Conservation (phyloP, 2,113 vertebrate genomes). For the Ictidomys tridecemlineatus region DNA sequence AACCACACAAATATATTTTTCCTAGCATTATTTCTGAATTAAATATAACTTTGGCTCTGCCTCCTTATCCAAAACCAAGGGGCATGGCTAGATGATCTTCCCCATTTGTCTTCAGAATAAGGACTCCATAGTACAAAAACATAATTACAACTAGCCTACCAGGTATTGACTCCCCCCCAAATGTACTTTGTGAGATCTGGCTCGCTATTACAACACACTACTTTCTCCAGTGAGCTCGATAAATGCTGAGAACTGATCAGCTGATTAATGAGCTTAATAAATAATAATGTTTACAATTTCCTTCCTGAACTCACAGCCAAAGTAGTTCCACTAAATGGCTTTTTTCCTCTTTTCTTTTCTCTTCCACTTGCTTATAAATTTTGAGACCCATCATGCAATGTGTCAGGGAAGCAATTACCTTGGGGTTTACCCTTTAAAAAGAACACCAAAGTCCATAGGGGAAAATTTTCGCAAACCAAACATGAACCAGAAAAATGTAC, state of each 20-base stretch:
- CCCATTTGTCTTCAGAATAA: background rate
- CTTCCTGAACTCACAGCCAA: constrained; percentile 56
- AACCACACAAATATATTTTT: background rate
- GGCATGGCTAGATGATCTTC: background rate
- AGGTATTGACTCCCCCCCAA: too few species aligned
- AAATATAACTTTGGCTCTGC: background rate
- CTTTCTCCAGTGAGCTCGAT: background rate
- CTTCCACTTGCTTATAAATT: constrained; percentile 12
- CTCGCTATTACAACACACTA: background rate
- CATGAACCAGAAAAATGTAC: too few species aligned
- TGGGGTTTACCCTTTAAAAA: constrained; percentile 41
- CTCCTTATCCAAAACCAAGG: background rate
- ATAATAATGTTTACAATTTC: constrained; percentile 12
- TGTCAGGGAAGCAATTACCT: constrained; percentile 42
- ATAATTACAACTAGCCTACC: too few species aligned
- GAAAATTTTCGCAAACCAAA: too few species aligned
- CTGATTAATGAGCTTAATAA: constrained; percentile 5
- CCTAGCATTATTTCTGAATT: background rate
- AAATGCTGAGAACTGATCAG: constrained; percentile 15
- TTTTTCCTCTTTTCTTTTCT: background rate
- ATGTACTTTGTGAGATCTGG: background rate
- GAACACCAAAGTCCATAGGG: background rate
- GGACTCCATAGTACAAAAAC: background rate
- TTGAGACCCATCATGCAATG: background rate
- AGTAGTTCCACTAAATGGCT: background rate